Evolutionary conservation across 2,888 invertebrate species (phyloP).

Genomic region (Ceratothoa steindachneri): DNA sequence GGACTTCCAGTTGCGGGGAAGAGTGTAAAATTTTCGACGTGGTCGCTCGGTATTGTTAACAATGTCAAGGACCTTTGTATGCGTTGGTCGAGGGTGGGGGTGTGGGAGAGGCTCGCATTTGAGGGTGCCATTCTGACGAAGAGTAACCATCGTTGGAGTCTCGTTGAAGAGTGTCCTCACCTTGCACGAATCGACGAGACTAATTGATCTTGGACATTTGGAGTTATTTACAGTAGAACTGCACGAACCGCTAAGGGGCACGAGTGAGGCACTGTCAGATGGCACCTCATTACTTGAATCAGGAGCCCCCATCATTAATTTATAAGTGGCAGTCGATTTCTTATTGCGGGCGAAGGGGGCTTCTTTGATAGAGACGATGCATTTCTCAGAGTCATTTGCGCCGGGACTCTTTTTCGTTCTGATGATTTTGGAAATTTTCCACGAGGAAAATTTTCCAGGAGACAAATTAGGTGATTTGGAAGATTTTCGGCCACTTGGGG

Average conservation of each 20-base stretch:
- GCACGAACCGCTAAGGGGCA: background rate
- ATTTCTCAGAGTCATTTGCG: background rate
- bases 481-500: background rate
- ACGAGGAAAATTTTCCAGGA: background rate
- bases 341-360: background rate
- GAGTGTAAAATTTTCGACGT: slow-evolving; percentile 24
- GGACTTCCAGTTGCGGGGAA: slow-evolving; percentile 39
- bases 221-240: no score
- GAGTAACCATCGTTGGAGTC: background rate
- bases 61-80: background rate
- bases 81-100: background rate
- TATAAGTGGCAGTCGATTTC: background rate
- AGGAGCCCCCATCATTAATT: background rate
- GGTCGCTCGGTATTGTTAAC: background rate
- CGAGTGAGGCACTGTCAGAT: background rate
- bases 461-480: background rate
- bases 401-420: background rate
- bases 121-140: background rate
- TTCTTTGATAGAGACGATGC: background rate
- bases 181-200: background rate
- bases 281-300: background rate
- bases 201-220: background rate
- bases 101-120: background rate
- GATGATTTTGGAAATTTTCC: background rate
- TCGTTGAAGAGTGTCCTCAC: background rate